Conservation (phyloP, 2,888 invertebrate genomes). For the Eucera pruinosa region DNA sequence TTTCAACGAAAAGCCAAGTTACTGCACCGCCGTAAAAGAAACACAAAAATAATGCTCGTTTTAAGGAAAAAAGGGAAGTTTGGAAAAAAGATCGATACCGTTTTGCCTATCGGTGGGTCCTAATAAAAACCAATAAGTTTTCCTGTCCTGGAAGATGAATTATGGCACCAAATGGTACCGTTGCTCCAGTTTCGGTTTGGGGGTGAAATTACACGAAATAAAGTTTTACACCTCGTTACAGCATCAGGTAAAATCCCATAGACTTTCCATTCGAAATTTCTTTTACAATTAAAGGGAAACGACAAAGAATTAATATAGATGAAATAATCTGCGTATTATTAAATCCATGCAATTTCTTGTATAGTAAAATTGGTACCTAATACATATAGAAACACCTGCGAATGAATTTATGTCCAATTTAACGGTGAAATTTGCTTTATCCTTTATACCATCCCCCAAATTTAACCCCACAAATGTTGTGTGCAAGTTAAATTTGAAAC, state of each 20-base stretch:
- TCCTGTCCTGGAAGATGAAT: slow-evolving; percentile 51
- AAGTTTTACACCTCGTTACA: slow-evolving; percentile 39
- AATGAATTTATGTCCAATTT: no score
- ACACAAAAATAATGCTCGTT: slow-evolving; percentile 22
- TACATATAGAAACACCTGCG: no score
- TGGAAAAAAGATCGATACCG: slow-evolving; percentile 59
- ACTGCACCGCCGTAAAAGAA: slow-evolving; percentile 31
- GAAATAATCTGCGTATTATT: no score
- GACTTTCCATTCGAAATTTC: neutral
- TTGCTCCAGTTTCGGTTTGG: slow-evolving; percentile 74
- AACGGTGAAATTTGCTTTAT: no score
- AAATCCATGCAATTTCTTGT: no score
- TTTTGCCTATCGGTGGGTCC: slow-evolving; percentile 13
- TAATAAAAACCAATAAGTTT: slow-evolving; percentile 53
- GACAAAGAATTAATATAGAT: neutral
- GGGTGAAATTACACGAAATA: slow-evolving; percentile 47
- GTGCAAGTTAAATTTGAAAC: no score
- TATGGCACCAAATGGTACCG: slow-evolving; percentile 66
- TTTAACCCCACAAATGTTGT: no score
- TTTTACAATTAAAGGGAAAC: neutral
- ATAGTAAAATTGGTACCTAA: no score
- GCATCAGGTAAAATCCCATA: slow-evolving; percentile 32
- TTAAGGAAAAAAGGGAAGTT: slow-evolving; percentile 19
- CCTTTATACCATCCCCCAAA: no score
- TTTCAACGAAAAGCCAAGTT: slow-evolving; percentile 56